Conservation (phyloP, 1,140 invertebrate species). For the Chymomyza costata region DNA sequence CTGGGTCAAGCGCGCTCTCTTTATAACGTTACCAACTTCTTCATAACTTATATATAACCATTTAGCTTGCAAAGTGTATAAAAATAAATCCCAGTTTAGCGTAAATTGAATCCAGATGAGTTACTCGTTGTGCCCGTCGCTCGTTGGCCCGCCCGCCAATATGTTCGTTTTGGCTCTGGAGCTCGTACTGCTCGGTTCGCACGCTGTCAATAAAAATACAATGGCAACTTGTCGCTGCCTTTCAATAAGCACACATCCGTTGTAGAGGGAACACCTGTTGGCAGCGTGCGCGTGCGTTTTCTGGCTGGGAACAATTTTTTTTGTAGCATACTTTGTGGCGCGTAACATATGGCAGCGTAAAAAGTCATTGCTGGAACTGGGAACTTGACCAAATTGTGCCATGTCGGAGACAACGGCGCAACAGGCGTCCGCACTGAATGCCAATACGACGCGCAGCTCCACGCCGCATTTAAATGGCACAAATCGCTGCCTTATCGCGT, state of each 20-base stretch:
- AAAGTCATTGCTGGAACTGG: slow-evolving; percentile 7
- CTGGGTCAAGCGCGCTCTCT: too few relatives aligned
- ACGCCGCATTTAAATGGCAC: slow-evolving; percentile 29
- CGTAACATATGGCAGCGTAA: slow-evolving; percentile 54
- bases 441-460: slow-evolving; percentile 40
- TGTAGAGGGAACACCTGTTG: slow-evolving; percentile 68
- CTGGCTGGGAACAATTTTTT: slow-evolving; percentile 1
- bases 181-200: slow-evolving; percentile 25
- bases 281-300: slow-evolving; percentile 12
- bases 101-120: slow-evolving; percentile 34
- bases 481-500: slow-evolving; percentile 75
- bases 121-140: slow-evolving; percentile 21
- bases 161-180: slow-evolving; percentile 7
- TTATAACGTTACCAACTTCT: too few relatives aligned
- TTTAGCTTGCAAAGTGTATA: not conserved
- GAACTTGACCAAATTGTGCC: slow-evolving; percentile 11
- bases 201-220: slow-evolving; percentile 51
- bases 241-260: slow-evolving; percentile 59
- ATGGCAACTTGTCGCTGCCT: slow-evolving; percentile 52
- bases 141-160: not conserved
- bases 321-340: slow-evolving; percentile 54
- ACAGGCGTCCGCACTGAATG: slow-evolving; percentile 29
- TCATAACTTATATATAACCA: too few relatives aligned
- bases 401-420: slow-evolving; percentile 44
- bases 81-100: slow-evolving; percentile 16